Base-by-base conservation (phyloP, 2,797 vertebrate species). In the Scyliorhinus canicula region DNA sequence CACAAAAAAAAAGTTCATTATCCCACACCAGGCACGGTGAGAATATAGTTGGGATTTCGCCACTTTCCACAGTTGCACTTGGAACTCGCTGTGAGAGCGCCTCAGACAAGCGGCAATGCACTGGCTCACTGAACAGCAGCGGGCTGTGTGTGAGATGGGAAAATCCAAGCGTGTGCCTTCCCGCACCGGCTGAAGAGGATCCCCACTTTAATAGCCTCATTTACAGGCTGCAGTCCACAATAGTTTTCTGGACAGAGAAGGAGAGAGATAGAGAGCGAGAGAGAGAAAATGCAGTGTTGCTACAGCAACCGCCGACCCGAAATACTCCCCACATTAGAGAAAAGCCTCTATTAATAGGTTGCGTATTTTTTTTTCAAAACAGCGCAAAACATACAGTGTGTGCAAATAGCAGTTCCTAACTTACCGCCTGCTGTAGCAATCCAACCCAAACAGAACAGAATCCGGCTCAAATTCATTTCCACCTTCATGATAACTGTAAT, bases 401-500 rank as follows among this genome's bases (percentile, higher is more conserved):
- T 47, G 21, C 6, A 24, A 82, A 91, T 65, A 63, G 88, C 88
- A 21, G 19, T 57, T 63, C 57, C 35, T 8, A 67, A 93, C 93
- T 93, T 93, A 93, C 93, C 93, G 44, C 93, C 65, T 44, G 67
- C 44, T 93, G 93, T 44, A 71, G 93, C 93, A 63, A 93, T 71
- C 40, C 63, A 71, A 50, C 65, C 40, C 65, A 71, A 52, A 71
- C 65, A 71, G 44, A 93, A 28, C 93, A 93, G 65, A 47, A 93
- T 67, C 63, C 93, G 11, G 24, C 93, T 91, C 57, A 63, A n/a
- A 91, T 91, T 44, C 57, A 44, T 35, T 63, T 65, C n/a, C 88
- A 44, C 57, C 88, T 91, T 93, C 93, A 93, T 93, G 24, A 50
- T 93, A 52, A 93, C 44, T 93, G 93, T 93, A 93, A 93, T 93